Evolutionary conservation across 23 tunicate species (phyloP).

Genomic region (Trididemnum clinides): DNA sequence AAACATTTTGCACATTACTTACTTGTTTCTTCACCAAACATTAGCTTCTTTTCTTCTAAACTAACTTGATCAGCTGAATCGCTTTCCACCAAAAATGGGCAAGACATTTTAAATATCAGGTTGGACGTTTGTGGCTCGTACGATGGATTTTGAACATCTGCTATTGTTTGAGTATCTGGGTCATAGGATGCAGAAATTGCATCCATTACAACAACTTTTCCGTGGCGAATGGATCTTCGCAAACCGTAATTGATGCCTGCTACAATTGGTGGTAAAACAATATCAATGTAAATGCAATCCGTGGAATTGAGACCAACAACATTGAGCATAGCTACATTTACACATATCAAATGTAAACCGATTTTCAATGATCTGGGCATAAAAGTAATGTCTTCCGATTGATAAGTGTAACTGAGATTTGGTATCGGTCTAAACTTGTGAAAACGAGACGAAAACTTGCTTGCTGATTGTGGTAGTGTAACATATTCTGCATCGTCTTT

Average conservation of each 20-base stretch:
- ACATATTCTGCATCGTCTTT: conserved; percentile 22
- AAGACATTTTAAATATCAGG: conserved; percentile 40
- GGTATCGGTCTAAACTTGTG: background rate
- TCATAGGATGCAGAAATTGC: conserved; percentile 76
- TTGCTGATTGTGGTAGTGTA: conserved; percentile 26
- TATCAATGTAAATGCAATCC: conserved; percentile 63
- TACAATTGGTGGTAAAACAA: conserved; percentile 61
- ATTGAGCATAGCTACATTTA: conserved; percentile 75
- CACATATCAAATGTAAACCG: conserved; percentile 59
- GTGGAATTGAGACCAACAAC: conserved; percentile 52
- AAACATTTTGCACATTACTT: too few relatives aligned
- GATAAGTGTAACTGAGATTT: conserved; percentile 28
- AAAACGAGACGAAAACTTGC: conserved; percentile 9
- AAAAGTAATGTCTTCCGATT: conserved; percentile 63
- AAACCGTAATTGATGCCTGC: conserved; percentile 62
- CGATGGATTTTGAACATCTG: conserved; percentile 23
- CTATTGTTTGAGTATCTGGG: conserved; percentile 43
- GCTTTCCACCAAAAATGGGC: conserved; percentile 25
- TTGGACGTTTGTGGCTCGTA: background rate
- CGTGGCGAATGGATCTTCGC: conserved; percentile 59
- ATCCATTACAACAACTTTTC: conserved; percentile 46
- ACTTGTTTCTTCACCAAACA: conserved; percentile 25
- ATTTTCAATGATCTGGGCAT: conserved; percentile 46
- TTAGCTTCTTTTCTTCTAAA: background rate
- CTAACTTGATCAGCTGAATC: background rate